Evolutionary conservation across 2,888 invertebrate genomes (phyloP).

Genomic region (Itoplectis maculator): DNA sequence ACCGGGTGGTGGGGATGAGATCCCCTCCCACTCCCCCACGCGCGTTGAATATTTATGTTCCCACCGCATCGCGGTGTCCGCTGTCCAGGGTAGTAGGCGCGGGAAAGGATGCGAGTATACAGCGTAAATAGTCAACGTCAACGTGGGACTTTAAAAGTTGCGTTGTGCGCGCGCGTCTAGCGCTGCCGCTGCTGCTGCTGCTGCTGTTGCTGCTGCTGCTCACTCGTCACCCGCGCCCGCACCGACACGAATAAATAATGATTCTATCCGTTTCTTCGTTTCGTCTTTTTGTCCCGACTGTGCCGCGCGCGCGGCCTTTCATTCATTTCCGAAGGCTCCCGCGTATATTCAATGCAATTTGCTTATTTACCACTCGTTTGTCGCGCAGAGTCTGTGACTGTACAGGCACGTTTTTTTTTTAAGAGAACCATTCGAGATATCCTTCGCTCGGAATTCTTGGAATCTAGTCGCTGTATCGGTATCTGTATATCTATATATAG

Average conservation of each 20-base stretch:
- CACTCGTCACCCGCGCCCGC: conserved; percentile 8
- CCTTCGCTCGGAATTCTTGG: neutral
- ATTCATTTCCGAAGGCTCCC: conserved; percentile 30
- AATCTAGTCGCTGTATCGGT: neutral
- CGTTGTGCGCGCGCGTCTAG: conserved; percentile 18
- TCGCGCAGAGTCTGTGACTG: conserved; percentile 16
- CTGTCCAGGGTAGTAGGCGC: conserved; percentile 45
- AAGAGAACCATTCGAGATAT: no score
- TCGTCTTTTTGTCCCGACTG: conserved; percentile 18
- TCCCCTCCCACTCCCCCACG: conserved; percentile 17
- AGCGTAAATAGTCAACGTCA: conserved; percentile 50
- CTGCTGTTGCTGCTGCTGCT: no score
- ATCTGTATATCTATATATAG: no score
- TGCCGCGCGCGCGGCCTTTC: conserved; percentile 22
- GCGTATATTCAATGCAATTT: conserved; percentile 23
- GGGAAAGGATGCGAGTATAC: conserved; percentile 45
- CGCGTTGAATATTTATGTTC: conserved; percentile 57
- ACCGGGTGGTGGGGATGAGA: conserved; percentile 10
- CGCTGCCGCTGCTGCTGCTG: conserved; percentile 19
- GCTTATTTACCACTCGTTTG: conserved; percentile 13
- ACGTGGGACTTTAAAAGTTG: conserved; percentile 52
- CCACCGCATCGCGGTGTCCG: conserved; percentile 35
- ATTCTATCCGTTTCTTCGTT: conserved; percentile 29
- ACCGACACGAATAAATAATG: conserved; percentile 46
- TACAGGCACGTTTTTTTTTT: neutral